These are phyloP conservation scores for Miniopterus natalensis DNA, from an alignment of 2,113 vertebrate genomes.

Conservation along the genomic window DNA sequence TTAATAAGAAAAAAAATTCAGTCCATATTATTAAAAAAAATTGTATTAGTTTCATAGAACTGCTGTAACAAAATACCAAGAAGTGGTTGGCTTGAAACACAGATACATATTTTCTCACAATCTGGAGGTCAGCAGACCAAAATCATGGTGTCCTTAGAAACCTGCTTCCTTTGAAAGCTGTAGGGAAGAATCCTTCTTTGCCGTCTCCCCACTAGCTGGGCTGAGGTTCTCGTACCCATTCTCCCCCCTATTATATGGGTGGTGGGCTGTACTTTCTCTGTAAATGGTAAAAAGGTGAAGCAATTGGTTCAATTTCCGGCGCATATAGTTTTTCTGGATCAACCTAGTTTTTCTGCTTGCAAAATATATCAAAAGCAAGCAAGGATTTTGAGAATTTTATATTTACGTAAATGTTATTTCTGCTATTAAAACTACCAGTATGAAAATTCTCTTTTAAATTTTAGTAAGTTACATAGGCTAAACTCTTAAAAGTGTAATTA, in stretches of 20 bases:
- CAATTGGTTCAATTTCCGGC: neutral
- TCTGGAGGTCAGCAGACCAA: neutral
- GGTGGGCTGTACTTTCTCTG: neutral
- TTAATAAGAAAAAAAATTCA: neutral
- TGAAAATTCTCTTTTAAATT: slow-evolving; percentile 49
- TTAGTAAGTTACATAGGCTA: slow-evolving; percentile 32
- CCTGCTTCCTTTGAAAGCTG: neutral
- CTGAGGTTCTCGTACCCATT: neutral
- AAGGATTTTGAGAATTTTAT: slow-evolving; percentile 54
- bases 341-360: slow-evolving; percentile 4
- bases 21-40: neutral
- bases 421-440: slow-evolving; percentile 8
- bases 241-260: neutral
- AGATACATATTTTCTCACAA: neutral
- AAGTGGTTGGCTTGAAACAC: neutral
- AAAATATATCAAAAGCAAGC: slow-evolving; percentile 39
- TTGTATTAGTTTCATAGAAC: neutral
- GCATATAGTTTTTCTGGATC: slow-evolving; percentile 12
- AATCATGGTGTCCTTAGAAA: neutral
- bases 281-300: neutral
- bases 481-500: slow-evolving; percentile 22
- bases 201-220: neutral
- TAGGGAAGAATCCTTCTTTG: neutral
- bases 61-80: neutral
- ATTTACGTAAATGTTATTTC: slow-evolving; percentile 20